phyloP scores from a whole-genome alignment of 2,113 vertebrate species.

The Neolamprologus modestus region DNA sequence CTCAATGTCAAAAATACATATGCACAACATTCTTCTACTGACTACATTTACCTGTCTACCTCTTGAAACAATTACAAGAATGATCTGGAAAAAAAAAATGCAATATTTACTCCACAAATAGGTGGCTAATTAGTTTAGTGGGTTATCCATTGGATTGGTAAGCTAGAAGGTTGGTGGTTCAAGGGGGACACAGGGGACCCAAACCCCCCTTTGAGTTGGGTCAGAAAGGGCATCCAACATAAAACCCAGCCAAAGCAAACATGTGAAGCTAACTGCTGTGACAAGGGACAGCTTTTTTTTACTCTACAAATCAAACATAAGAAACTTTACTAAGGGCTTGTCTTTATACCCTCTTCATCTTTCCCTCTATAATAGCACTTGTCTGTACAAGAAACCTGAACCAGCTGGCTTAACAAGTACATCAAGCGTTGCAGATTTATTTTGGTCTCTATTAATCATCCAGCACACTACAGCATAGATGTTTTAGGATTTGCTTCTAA shows the following conservation, averaged over 20 bases:
- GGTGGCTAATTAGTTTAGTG: background rate
- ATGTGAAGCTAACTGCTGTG: background rate
- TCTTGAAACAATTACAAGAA: background rate
- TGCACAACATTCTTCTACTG: background rate
- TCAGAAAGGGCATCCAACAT: background rate
- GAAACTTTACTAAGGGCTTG: background rate
- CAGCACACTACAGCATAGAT: background rate
- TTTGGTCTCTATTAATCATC: background rate
- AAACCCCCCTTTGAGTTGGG: background rate
- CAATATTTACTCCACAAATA: background rate
- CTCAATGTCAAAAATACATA: background rate
- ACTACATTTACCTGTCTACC: background rate
- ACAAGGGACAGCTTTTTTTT: background rate
- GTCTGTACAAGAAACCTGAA: background rate
- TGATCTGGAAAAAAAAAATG: background rate
- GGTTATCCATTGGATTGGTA: background rate
- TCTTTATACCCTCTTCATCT: background rate
- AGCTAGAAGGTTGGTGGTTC: background rate
- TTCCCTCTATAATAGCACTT: background rate
- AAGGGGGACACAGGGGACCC: background rate
- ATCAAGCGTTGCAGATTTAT: background rate
- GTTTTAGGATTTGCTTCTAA: background rate
- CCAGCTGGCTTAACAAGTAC: background rate
- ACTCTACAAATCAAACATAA: background rate
- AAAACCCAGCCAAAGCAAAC: background rate